Evolutionary conservation across 2,888 invertebrate species (phyloP).

Genomic region (Quadroppia sp.): DNA sequence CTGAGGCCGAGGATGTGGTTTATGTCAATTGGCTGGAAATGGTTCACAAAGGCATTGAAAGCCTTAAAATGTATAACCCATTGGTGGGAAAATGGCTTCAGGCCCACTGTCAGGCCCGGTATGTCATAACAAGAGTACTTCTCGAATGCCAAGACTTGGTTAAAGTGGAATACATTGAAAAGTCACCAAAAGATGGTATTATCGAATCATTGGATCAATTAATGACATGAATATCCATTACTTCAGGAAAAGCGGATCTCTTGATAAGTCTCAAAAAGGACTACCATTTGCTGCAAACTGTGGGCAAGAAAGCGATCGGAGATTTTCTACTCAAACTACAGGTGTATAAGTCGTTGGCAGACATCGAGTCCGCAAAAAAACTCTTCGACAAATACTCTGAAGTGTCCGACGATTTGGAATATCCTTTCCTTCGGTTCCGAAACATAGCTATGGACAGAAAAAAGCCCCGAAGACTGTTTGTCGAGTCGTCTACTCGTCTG

Average conservation of each 20-base stretch:
- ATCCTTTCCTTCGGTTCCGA: constrained; percentile 78
- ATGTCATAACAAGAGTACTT: constrained; percentile 78
- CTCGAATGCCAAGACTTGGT: constrained; percentile 78
- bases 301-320: constrained; percentile 77
- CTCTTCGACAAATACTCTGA: constrained; percentile 78
- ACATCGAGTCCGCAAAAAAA: constrained; percentile 65
- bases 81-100: constrained; percentile 81
- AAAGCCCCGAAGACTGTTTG: constrained; percentile 84
- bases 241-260: constrained; percentile 68
- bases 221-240: too few species aligned
- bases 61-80: constrained; percentile 86
- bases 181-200: too few species aligned
- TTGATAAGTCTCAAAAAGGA: constrained; percentile 62
- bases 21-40: constrained; percentile 91
- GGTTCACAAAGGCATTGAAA: constrained; percentile 78
- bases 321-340: constrained; percentile 83
- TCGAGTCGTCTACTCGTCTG: constrained; percentile 75
- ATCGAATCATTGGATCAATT: too few species aligned
- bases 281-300: constrained; percentile 66
- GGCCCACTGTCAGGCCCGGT: constrained; percentile 77
- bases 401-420: constrained; percentile 62
- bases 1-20: too few species aligned
- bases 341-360: constrained; percentile 80
- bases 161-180: constrained; percentile 63
- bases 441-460: constrained; percentile 81